Evolutionary conservation across 2,113 vertebrate species (phyloP), one percentile per base, ranked within the genome.

Genomic region (Synodontis membranacea): DNA sequence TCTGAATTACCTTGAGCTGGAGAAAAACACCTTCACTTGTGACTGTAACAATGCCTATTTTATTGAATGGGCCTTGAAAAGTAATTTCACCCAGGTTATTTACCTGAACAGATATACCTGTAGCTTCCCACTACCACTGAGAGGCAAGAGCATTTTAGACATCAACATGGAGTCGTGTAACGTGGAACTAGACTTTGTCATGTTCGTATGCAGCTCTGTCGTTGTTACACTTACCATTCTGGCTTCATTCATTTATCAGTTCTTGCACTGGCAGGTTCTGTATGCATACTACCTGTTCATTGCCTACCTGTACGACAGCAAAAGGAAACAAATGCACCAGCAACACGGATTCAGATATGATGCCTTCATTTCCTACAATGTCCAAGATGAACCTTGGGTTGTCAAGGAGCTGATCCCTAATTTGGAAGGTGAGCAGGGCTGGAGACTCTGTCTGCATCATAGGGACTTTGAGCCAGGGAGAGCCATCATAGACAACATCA

Each of bases 381-480:
- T 14, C 74, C 81, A 92, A 0, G 95, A 96, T 56, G 94, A 96
- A 85, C 75, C 78, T 25, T 96, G 94, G 95, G 94, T 96, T 66
- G 83, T 93, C 12, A 19, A 68, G 21, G 82, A 94, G 64, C 90
- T 96, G 60, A 10, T 95, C 50, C 94, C 94, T 5, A 92, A 92
- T 82, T 91, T 96, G 88, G 95, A 96, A 85, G 89, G 86, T 11
- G 89, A 93, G 23, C 94, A 95, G 52, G 92, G 93, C 34, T 95
- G 94, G 95, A 95, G 44, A 37, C 72, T 96, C 84, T 96, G 95
- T 89, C 92, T 96, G 86, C 95, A 96, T 89, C 94, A 96, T 76
- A 89, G 95, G 62, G 95, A 96, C 90, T 96, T 96, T 64, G 91
- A 94, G 88, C 95, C 95, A 88, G 94, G 95, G 7, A 94, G 83